A percentile compares a stretch with the other conserved stretches of the same genome.
Conservation (phyloP, 2,113 vertebrate genomes). For the Corythoichthys intestinalis region DNA sequence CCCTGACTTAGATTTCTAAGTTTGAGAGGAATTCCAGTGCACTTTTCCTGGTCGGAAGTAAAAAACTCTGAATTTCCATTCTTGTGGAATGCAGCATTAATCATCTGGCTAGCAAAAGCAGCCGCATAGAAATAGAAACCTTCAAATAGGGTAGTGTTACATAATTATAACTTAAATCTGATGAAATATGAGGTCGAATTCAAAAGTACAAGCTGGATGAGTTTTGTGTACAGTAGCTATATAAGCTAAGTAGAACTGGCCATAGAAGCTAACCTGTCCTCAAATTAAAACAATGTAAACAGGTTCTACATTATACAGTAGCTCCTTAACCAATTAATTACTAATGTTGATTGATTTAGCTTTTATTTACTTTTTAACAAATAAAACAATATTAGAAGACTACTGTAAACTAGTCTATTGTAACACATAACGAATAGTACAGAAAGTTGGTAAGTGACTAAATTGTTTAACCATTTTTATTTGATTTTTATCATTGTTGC, state of each 20-base stretch:
- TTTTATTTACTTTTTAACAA: not conserved
- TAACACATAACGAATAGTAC: not conserved
- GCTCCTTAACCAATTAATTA: not conserved
- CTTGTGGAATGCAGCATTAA: not conserved
- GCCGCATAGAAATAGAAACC: not conserved
- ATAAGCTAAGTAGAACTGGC: conserved; percentile 6
- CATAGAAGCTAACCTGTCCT: not conserved
- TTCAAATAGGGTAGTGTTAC: not conserved
- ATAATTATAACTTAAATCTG: not conserved
- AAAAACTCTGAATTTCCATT: no score
- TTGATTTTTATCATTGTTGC: not conserved
- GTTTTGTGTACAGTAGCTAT: not conserved
- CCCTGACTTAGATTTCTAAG: no score
- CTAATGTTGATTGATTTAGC: not conserved
- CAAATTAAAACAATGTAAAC: not conserved
- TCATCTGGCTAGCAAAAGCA: not conserved
- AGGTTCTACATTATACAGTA: not conserved
- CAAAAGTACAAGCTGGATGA: conserved; percentile 1
- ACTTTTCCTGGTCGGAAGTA: no score
- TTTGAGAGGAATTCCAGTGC: no score
- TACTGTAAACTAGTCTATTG: not conserved
- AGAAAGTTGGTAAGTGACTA: not conserved
- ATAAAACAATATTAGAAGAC: not conserved
- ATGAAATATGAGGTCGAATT: not conserved
- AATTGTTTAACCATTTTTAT: not conserved